Evolutionary conservation across 2,113 vertebrate genomes (phyloP).

Genomic region (Embiotoca jacksoni): DNA sequence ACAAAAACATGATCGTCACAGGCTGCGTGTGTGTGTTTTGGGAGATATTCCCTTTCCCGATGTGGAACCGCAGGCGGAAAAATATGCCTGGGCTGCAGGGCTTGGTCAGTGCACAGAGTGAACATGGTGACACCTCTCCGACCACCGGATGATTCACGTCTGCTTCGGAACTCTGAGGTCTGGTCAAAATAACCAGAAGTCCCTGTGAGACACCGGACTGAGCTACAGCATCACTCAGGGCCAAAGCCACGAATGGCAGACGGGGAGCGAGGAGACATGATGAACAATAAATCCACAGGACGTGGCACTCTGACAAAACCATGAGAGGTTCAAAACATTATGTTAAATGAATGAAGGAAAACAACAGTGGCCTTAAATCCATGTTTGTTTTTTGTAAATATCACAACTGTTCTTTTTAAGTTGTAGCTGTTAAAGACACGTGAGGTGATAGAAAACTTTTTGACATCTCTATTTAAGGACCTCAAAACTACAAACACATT

Average conservation of each 20-base stretch:
- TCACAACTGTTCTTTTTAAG: too few species aligned
- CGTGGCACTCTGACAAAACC: slow-evolving; percentile 15
- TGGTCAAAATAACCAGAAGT: slow-evolving; percentile 58
- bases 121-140: slow-evolving; percentile 72
- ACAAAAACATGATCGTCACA: slow-evolving; percentile 44
- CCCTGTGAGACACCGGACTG: slow-evolving; percentile 52
- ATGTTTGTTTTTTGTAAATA: neutral
- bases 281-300: slow-evolving; percentile 43
- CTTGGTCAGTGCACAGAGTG: slow-evolving; percentile 56
- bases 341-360: slow-evolving; percentile 1
- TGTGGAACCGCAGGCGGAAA: slow-evolving; percentile 62
- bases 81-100: slow-evolving; percentile 58
- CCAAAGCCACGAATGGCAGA: slow-evolving; percentile 57
- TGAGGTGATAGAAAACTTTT: too few species aligned
- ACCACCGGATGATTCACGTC: slow-evolving; percentile 73
- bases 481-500: too few species aligned
- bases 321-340: slow-evolving; percentile 8
- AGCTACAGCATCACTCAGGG: slow-evolving; percentile 47
- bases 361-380: neutral
- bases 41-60: slow-evolving; percentile 54
- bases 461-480: too few species aligned
- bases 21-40: slow-evolving; percentile 18
- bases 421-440: neutral
- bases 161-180: slow-evolving; percentile 61
- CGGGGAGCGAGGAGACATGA: slow-evolving; percentile 23